These are phyloP conservation scores for Syngnathus scovelli DNA, from an alignment of 2,113 vertebrate genomes.

Conservation along the genomic window DNA sequence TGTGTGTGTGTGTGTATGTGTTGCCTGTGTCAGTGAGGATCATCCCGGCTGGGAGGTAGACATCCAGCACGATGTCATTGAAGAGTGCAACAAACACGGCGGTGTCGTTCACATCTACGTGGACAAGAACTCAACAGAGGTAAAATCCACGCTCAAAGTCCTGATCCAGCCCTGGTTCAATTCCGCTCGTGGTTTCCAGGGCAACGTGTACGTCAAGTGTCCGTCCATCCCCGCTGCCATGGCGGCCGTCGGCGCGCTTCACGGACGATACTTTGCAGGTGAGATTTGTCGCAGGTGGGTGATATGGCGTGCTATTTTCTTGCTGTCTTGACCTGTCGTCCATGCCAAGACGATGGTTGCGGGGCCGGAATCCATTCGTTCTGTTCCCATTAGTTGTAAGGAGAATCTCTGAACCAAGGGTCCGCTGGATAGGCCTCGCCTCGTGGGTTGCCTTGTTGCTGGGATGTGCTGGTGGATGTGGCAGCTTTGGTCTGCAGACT, in stretches of 20 bases:
- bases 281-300: slow-evolving; percentile 26
- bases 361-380: no score
- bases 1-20: background rate
- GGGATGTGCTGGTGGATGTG: no score
- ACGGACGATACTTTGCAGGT: slow-evolving; percentile 96
- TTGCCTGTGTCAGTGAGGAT: slow-evolving; percentile 76
- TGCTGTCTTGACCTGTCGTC: background rate
- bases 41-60: slow-evolving; percentile 88
- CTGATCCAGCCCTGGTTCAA: background rate
- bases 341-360: no score
- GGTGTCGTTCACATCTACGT: slow-evolving; percentile 96
- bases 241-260: slow-evolving; percentile 87
- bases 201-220: slow-evolving; percentile 96
- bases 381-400: no score
- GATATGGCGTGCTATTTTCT: no score
- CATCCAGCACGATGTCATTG: slow-evolving; percentile 94
- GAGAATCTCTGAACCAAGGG: no score
- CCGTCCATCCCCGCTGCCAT: slow-evolving; percentile 91
- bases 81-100: slow-evolving; percentile 97
- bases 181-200: slow-evolving; percentile 62
- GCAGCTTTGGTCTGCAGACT: no score
- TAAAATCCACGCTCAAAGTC: slow-evolving; percentile 43
- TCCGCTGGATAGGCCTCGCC: no score
- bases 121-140: slow-evolving; percentile 94
- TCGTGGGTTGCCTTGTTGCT: no score